phyloP scores from a whole-genome alignment of 2,113 vertebrate genomes.

The Nothoprocta pentlandii region DNA sequence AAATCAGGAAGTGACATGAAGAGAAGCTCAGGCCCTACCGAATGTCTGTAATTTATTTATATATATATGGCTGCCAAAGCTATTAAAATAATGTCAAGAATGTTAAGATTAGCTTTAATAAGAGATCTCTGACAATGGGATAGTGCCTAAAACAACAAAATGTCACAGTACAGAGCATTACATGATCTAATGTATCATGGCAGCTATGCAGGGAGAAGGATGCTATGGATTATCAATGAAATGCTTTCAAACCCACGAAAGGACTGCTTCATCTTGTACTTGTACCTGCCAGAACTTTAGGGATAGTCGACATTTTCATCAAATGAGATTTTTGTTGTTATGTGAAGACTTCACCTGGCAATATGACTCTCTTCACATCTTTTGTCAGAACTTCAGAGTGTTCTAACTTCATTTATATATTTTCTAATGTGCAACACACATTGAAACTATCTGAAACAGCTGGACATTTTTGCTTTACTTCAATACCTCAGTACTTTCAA shows the following conservation, averaged over 20 bases:
- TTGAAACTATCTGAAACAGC: neutral
- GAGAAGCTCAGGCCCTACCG: neutral
- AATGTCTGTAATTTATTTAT: constrained; percentile 21
- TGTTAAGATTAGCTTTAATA: neutral
- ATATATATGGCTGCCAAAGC: neutral
- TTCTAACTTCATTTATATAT: neutral
- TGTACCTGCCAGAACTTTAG: neutral
- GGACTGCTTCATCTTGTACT: neutral
- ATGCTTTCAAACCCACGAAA: neutral
- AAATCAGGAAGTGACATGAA: constrained; percentile 1
- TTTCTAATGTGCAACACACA: neutral
- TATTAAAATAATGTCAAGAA: constrained; percentile 25
- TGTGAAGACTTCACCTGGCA: neutral
- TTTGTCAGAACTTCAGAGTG: too few relatives aligned
- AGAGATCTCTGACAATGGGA: neutral
- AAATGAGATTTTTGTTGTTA: neutral
- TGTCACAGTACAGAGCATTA: neutral
- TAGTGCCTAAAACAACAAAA: neutral
- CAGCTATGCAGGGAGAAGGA: neutral
- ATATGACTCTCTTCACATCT: neutral
- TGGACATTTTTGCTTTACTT: neutral
- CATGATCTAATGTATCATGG: neutral
- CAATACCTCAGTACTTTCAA: neutral
- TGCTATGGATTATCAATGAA: constrained; percentile 15
- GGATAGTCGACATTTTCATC: neutral